Conservation (phyloP, 2,797 vertebrate genomes). For the Onychomys arenicola region DNA sequence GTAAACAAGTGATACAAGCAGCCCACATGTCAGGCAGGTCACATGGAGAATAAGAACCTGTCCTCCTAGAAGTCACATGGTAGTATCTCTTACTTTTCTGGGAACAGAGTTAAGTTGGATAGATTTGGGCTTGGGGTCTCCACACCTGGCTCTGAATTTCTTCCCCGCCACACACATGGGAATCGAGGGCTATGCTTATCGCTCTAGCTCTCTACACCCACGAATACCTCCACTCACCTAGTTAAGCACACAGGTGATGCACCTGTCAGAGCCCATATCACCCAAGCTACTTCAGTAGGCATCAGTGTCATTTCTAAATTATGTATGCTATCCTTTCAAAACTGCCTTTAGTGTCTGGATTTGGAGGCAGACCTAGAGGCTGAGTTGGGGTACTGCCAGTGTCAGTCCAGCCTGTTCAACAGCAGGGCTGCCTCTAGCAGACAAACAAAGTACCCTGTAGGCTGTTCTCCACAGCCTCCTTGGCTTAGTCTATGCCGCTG, state of each 20-base stretch:
- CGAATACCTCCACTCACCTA: neutral
- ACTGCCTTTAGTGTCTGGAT: neutral
- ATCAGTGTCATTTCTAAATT: neutral
- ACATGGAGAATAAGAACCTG: neutral
- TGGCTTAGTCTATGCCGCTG: too few relatives aligned
- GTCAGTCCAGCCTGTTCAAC: neutral
- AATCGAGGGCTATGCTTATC: neutral
- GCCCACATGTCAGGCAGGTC: neutral
- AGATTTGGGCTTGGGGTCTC: neutral
- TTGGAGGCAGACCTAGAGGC: neutral
- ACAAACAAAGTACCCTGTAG: neutral
- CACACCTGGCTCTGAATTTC: neutral
- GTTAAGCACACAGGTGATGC: neutral
- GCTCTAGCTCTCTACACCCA: neutral
- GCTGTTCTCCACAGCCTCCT: neutral
- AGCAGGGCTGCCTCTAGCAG: neutral
- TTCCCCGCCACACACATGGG: neutral
- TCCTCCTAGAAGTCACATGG: neutral
- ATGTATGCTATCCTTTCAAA: neutral
- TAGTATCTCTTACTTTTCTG: neutral
- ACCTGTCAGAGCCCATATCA: neutral
- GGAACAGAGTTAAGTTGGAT: neutral
- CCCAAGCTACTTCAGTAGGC: too few relatives aligned
- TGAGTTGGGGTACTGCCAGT: neutral
- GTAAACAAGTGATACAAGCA: accelerated